A percentile compares a stretch with the other conserved stretches of the same genome.
phyloP scores from a whole-genome alignment of 2,888 invertebrate genomes.

The Papilio gigon region DNA sequence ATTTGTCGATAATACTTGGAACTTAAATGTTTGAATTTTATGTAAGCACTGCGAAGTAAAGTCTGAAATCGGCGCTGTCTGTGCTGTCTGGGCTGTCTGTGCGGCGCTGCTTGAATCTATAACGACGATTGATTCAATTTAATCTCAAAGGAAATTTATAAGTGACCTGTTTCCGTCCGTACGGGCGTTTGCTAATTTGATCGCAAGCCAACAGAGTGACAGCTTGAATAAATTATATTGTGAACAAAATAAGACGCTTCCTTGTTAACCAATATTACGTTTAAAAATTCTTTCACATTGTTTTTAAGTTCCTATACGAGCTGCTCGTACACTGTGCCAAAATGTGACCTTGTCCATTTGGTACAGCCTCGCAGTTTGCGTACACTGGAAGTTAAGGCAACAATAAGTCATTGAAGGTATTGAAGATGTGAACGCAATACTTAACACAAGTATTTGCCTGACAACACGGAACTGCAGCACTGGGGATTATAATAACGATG shows the following conservation, averaged over 20 bases:
- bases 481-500: not conserved
- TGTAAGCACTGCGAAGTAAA: too few relatives aligned
- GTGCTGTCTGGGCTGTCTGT: too few relatives aligned
- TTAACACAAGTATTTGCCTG: not conserved
- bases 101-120: slow-evolving; percentile 2
- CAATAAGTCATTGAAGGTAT: too few relatives aligned
- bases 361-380: too few relatives aligned
- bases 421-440: not conserved
- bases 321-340: too few relatives aligned
- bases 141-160: slow-evolving; percentile 21
- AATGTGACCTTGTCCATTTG: too few relatives aligned
- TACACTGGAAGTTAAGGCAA: too few relatives aligned
- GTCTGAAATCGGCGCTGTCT: too few relatives aligned
- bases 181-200: slow-evolving; percentile 15
- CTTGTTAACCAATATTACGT: not conserved
- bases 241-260: not conserved
- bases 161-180: slow-evolving; percentile 6
- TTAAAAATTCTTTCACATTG: not conserved
- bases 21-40: not conserved
- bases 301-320: not conserved
- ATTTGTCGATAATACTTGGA: not conserved
- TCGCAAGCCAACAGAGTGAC: not conserved
- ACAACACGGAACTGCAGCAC: not conserved
- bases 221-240: slow-evolving; percentile 6
- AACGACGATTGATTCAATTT: slow-evolving; percentile 24